Conservation (phyloP, 2,113 vertebrate species). For the Salvator merianae region DNA sequence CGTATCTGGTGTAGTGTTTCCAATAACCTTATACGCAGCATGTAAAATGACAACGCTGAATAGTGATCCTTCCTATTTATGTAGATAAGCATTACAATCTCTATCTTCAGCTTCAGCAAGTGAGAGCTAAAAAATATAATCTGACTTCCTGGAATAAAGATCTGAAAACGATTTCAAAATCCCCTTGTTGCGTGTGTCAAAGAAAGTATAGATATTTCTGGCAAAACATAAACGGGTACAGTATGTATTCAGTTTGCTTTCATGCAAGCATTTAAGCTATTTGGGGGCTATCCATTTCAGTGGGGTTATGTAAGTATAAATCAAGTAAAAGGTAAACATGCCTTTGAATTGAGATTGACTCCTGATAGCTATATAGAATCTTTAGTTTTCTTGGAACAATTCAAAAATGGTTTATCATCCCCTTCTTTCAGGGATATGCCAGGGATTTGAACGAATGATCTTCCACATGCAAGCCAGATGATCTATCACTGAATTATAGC, state of each 20-base stretch:
- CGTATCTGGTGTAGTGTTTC: constrained; percentile 36
- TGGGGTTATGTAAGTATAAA: neutral
- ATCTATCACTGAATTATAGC: no score
- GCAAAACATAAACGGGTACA: neutral
- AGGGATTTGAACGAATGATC: no score
- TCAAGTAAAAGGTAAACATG: neutral
- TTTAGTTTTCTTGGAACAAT: no score
- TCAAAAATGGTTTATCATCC: no score
- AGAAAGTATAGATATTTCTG: constrained; percentile 51
- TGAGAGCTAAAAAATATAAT: constrained; percentile 40
- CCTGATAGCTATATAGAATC: no score
- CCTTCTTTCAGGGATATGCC: no score
- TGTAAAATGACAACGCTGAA: constrained; percentile 1
- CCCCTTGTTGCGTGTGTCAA: constrained; percentile 46
- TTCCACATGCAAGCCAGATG: no score
- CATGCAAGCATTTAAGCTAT: neutral
- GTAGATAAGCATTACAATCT: constrained; percentile 7
- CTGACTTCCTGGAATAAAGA: constrained; percentile 61
- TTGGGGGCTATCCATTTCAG: neutral
- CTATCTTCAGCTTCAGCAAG: neutral
- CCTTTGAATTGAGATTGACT: no score
- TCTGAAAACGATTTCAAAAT: constrained; percentile 65
- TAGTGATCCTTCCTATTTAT: neutral
- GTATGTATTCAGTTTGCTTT: neutral
- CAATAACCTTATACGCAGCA: constrained; percentile 28